A percentile compares a stretch with the other conserved stretches of the same genome.
phyloP scores from a whole-genome alignment of 53 echinoderm and acorn worm genomes.

The Holothuria leucospilota region DNA sequence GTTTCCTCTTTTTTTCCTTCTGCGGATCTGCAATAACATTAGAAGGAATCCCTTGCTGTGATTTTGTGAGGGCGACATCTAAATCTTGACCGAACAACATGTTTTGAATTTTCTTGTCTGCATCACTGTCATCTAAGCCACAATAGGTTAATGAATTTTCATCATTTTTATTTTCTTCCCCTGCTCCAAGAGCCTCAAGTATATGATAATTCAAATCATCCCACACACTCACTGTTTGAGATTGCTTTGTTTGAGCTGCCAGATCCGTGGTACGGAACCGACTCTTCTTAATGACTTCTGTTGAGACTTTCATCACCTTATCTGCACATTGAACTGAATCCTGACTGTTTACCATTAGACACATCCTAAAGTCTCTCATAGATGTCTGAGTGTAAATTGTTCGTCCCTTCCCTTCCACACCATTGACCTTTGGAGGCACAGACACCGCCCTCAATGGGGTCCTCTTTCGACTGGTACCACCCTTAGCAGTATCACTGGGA shows the following conservation, averaged over 20 bases:
- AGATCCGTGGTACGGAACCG: neutral
- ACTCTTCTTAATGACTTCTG: neutral
- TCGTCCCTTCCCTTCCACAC: neutral
- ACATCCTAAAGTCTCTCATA: neutral
- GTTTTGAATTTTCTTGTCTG: conserved; percentile 14
- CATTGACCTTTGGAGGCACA: too few relatives aligned
- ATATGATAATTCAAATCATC: neutral
- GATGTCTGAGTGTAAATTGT: neutral
- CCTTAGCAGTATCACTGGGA: too few relatives aligned
- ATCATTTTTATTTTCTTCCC: conserved; percentile 11
- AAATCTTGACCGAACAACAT: conserved; percentile 27
- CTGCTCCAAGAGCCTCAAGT: neutral
- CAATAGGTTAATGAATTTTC: neutral
- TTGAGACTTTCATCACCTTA: neutral
- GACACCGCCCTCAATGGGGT: too few relatives aligned
- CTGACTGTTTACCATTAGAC: neutral
- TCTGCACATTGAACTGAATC: neutral
- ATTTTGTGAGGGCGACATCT: neutral
- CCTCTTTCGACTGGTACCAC: too few relatives aligned
- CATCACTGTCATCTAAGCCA: neutral
- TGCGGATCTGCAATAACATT: conserved; percentile 1
- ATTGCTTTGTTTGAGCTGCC: neutral
- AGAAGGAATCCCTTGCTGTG: neutral
- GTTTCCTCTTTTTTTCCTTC: neutral
- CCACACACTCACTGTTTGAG: neutral